phyloP scores from a whole-genome alignment of 2,797 vertebrate species.

The Pangasius djambal region DNA sequence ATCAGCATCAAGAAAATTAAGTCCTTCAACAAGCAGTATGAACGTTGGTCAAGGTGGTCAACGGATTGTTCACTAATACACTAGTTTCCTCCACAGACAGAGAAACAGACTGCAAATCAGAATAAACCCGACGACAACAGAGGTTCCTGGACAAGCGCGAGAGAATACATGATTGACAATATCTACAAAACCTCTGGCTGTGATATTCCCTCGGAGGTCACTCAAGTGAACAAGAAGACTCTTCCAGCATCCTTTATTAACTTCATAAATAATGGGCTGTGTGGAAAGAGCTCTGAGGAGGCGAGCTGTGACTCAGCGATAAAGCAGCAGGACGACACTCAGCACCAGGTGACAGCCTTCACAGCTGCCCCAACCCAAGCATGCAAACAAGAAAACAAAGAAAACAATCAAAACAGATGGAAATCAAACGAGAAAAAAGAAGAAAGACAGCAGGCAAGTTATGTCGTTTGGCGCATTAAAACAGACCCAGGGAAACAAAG shows the following conservation, averaged over 20 bases:
- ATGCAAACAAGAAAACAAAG: not conserved
- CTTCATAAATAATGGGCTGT: constrained; percentile 59
- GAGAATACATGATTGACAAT: constrained; percentile 37
- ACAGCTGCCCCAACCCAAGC: not conserved
- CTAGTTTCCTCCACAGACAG: constrained; percentile 8
- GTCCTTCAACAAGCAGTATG: constrained; percentile 38
- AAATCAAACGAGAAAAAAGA: not conserved
- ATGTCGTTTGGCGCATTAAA: not conserved
- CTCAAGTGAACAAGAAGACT: constrained; percentile 36
- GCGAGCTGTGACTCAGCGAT: constrained; percentile 47
- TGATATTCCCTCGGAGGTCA: constrained; percentile 47
- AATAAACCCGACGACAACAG: constrained; percentile 26
- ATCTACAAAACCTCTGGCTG: constrained; percentile 24
- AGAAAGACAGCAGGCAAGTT: not conserved
- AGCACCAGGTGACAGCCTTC: not conserved
- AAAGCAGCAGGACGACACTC: constrained; percentile 48
- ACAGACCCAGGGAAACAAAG: not conserved
- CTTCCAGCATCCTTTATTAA: constrained; percentile 57
- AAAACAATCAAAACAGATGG: not conserved
- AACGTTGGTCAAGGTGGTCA: constrained; percentile 28
- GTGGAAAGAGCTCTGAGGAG: constrained; percentile 26
- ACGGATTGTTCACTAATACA: constrained; percentile 38
- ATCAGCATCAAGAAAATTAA: not conserved
- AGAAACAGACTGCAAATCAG: constrained; percentile 27
- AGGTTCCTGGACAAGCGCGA: constrained; percentile 19